A percentile compares a stretch with the other conserved stretches of the same genome.
phyloP scores from a whole-genome alignment of 2,797 vertebrate genomes.

The Urosaurus nigricauda region DNA sequence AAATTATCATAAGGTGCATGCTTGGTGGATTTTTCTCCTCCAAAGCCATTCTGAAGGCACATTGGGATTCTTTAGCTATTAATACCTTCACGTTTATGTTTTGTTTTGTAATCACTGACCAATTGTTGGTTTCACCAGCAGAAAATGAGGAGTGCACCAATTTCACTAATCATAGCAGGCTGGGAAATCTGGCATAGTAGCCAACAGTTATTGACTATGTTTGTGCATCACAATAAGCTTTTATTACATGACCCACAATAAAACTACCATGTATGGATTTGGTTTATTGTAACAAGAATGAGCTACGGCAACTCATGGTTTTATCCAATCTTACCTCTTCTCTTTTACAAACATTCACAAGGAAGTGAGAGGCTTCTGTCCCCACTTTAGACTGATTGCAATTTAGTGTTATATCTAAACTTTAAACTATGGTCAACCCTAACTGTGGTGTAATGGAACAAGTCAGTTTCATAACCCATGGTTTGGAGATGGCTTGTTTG shows the following conservation, averaged over 20 bases:
- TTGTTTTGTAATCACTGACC: background rate
- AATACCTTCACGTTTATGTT: background rate
- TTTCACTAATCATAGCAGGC: slow-evolving; percentile 7
- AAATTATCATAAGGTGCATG: background rate
- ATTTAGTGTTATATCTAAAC: background rate
- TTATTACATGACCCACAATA: background rate
- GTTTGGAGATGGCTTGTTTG: background rate
- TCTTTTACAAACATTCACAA: background rate
- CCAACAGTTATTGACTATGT: background rate
- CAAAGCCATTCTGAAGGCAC: slow-evolving; percentile 40
- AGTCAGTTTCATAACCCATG: background rate
- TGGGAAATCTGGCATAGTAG: slow-evolving; percentile 39
- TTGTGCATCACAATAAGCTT: background rate
- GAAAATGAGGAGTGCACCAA: slow-evolving; percentile 50
- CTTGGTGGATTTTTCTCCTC: background rate
- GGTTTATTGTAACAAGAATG: background rate
- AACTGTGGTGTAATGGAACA: background rate
- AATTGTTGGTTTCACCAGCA: slow-evolving; percentile 34
- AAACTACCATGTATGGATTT: background rate
- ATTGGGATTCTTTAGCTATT: slow-evolving; percentile 20
- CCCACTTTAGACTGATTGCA: background rate
- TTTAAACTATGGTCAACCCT: background rate
- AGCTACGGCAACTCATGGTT: background rate
- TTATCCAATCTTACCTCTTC: too few species aligned
- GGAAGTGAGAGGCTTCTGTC: background rate